These are phyloP conservation scores for Chaetogeoica ovagalla DNA, from an alignment of 2,888 invertebrate genomes.

Conservation along the genomic window DNA sequence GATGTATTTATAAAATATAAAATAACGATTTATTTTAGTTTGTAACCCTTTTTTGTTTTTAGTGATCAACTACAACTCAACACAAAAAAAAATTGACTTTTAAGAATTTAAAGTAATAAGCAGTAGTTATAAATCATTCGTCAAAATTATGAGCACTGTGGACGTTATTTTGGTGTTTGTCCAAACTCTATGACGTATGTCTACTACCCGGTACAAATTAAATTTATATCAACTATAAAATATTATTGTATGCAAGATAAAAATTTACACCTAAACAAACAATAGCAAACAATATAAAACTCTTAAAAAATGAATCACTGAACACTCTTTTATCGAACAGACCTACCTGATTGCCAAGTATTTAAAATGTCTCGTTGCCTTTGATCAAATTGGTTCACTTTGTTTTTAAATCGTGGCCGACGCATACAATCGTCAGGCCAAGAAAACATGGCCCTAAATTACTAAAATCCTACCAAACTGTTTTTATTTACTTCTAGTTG, in stretches of 20 bases:
- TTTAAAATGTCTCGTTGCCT: constrained; percentile 54
- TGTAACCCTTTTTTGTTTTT: neutral
- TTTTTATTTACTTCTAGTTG: constrained; percentile 24
- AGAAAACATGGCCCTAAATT: constrained; percentile 46
- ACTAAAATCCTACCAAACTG: constrained; percentile 41
- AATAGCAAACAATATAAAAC: neutral
- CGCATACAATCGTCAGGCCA: constrained; percentile 35
- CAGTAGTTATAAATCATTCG: constrained; percentile 34
- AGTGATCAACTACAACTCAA: neutral
- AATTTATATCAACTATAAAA: neutral
- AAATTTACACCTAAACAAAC: constrained; percentile 15
- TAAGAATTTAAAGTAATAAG: constrained; percentile 17
- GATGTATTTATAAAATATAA: neutral
- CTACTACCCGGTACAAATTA: constrained; percentile 24
- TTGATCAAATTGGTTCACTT: constrained; percentile 45
- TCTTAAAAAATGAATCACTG: neutral
- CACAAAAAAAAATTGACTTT: constrained; percentile 9
- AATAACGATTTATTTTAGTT: neutral
- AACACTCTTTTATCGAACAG: constrained; percentile 29
- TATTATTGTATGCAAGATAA: neutral
- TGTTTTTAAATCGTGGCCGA: constrained; percentile 49
- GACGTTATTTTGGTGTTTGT: constrained; percentile 35
- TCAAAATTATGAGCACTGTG: constrained; percentile 18
- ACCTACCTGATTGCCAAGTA: constrained; percentile 56
- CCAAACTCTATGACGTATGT: constrained; percentile 30